Conservation (phyloP, 2,888 invertebrate genomes). For the Gisinianus flammeolus region DNA sequence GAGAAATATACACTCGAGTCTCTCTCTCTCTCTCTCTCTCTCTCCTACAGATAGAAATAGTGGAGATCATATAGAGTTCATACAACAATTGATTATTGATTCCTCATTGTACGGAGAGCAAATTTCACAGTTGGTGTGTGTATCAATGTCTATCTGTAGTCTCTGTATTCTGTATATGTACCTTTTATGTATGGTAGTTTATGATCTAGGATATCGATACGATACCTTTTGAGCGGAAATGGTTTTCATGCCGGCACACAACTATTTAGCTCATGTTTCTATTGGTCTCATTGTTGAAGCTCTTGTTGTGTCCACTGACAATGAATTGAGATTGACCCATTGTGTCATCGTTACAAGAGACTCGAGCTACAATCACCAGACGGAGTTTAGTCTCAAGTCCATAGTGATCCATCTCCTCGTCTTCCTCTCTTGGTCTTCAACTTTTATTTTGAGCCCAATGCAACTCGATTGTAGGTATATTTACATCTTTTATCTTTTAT, state of each 20-base stretch:
- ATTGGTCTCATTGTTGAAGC: neutral
- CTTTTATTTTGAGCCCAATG: neutral
- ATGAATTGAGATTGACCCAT: slow-evolving; percentile 26
- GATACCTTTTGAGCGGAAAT: neutral
- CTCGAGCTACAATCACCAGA: slow-evolving; percentile 16
- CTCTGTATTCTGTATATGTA: neutral
- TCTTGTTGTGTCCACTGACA: slow-evolving; percentile 16
- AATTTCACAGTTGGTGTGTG: slow-evolving; percentile 15
- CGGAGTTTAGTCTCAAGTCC: neutral
- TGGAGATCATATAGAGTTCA: neutral
- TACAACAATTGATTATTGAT: slow-evolving; percentile 1
- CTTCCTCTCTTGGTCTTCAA: no score
- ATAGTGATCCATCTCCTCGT: no score
- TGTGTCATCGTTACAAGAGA: slow-evolving; percentile 28
- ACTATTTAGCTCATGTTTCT: neutral
- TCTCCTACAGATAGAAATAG: neutral
- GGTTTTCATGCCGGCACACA: neutral
- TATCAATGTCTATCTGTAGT: no score
- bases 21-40: neutral
- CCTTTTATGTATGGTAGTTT: no score
- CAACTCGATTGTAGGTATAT: neutral
- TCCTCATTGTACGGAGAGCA: slow-evolving; percentile 3
- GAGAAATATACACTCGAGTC: neutral
- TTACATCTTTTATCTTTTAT: neutral
- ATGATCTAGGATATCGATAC: neutral